Evolutionary conservation across 2,113 vertebrate genomes (phyloP), one percentile per base, ranked within the genome.

Genomic region (Marmota monax): DNA sequence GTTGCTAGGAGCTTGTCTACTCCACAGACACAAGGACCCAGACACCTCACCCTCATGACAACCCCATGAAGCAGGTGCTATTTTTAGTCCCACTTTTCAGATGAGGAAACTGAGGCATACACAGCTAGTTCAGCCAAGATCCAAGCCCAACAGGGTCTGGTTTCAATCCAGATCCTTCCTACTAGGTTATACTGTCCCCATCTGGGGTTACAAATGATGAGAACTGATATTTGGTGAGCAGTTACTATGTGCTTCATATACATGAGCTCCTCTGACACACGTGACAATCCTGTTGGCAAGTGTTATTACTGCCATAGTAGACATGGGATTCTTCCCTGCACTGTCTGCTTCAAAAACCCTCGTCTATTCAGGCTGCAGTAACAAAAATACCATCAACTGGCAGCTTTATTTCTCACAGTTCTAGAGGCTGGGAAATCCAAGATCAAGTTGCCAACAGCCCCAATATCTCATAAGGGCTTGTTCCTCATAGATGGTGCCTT

Each of bases 241-340:
- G 34, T 16, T n/a, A 34, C 67, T 16, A 0, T 20, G 5, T 63
- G 51, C 18, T 84, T 69, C 2, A 5, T 53, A 29, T 0, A 22
- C 25, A 1, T 0, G 25, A 25, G 45, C 37, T 84, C 23, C 27
- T 61, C 51, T 23, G 51, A 63, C 0, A 7, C 56, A 4, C 12
- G 7, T 2, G 2, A 22, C 2, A 2, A 10, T 70, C 18, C 67
- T 29, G 10, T 32, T 7, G 29, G 27, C 0, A 0, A 22, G 6
- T 10, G 23, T 25, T 13, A 34, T 32, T 6, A 27, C 4, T 37
- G 1, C 25, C 0, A 4, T 0, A 5, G 48, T 29, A 18, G n/a
- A 29, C 56, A 16, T 0, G 20, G 1, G 20, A 45, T 39, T 70
- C 65, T 45, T 88, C 48, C 39, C 14, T 16, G 5, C 16, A 0